Conservation (phyloP, 2,797 vertebrate genomes). For the Pseudocheirus occidentalis region DNA sequence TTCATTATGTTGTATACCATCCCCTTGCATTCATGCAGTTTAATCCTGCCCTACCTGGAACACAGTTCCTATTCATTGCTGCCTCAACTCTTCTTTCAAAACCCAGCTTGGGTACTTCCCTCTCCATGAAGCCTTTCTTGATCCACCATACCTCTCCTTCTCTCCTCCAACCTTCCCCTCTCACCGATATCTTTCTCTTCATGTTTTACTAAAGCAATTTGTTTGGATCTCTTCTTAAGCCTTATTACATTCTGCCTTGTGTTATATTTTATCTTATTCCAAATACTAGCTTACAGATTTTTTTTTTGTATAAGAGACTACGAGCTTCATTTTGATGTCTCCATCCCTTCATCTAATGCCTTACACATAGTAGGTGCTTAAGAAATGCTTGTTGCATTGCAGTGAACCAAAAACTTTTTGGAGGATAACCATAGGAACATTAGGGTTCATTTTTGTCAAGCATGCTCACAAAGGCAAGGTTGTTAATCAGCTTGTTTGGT, state of each 20-base stretch:
- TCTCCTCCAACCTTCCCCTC: no score
- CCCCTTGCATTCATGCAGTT: not conserved
- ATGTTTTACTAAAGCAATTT: not conserved
- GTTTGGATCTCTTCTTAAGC: not conserved
- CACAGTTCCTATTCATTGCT: not conserved
- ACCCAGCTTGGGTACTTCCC: not conserved
- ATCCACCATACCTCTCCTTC: not conserved
- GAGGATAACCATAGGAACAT: not conserved
- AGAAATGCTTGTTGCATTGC: not conserved
- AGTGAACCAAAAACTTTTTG: constrained; percentile 37
- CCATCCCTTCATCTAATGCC: constrained; percentile 33
- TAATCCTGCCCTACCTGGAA: not conserved
- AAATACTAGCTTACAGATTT: not conserved
- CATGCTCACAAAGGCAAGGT: not conserved
- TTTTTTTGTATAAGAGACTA: not conserved
- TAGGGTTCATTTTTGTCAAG: constrained; percentile 8
- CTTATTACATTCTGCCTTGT: not conserved
- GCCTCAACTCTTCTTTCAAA: not conserved
- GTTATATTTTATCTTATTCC: not conserved
- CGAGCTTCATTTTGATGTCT: constrained; percentile 37
- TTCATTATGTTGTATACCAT: not conserved
- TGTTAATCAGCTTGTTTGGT: constrained; percentile 32
- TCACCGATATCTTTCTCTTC: not conserved
- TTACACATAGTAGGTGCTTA: not conserved
- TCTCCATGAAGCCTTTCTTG: not conserved